phyloP scores from a whole-genome alignment of 2,113 vertebrate species.

The Erythrolamprus reginae region DNA sequence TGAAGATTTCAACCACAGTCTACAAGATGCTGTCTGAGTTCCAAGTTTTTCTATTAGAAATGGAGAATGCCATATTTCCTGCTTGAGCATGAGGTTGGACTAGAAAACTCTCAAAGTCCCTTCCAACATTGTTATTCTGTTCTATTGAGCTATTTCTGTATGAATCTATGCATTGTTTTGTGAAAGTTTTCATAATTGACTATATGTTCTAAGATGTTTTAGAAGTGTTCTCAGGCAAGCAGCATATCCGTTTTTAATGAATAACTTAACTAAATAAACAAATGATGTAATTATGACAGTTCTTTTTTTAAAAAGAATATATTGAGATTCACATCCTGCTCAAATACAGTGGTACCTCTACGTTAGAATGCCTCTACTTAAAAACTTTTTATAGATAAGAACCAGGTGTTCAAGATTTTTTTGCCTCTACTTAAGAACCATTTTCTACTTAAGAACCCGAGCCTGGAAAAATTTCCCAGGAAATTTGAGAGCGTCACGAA shows the following conservation, averaged over 20 bases:
- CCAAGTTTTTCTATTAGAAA: neutral
- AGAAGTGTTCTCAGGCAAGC: neutral
- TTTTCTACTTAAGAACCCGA: no score
- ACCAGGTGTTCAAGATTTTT: no score
- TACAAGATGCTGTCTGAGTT: neutral
- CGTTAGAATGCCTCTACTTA: no score
- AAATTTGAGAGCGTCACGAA: no score
- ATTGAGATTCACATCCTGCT: neutral
- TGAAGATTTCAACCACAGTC: neutral
- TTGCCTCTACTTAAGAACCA: no score
- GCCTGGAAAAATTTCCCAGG: no score
- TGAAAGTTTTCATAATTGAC: neutral
- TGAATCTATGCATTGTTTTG: neutral
- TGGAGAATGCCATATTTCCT: neutral
- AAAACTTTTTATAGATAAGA: no score
- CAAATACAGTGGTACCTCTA: no score
- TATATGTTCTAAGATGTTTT: neutral
- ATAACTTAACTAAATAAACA: neutral
- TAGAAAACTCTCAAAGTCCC: neutral
- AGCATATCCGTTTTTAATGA: neutral
- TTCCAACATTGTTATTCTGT: neutral
- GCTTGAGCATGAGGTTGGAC: neutral
- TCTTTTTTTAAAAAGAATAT: neutral
- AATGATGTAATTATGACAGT: neutral
- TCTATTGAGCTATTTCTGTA: neutral